Evolutionary conservation across 2,113 vertebrate genomes (phyloP).

Genomic region (Petrocephalus microphthalmus): DNA sequence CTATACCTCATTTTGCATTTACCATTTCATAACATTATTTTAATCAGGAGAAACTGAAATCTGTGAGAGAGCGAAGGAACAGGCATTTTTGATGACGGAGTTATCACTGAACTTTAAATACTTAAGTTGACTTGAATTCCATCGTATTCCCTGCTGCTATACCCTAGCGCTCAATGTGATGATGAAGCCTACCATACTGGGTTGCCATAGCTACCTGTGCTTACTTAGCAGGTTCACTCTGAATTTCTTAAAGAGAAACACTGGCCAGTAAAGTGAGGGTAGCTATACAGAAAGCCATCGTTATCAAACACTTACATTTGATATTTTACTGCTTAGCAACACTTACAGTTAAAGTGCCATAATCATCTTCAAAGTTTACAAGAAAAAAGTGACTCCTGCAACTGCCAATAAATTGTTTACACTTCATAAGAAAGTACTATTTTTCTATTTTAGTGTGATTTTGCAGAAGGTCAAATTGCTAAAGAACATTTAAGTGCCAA

Average conservation of each 20-base stretch:
- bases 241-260: not conserved
- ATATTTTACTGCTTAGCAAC: constrained; percentile 8
- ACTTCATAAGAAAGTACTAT: constrained; percentile 28
- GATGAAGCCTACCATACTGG: not conserved
- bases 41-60: constrained; percentile 4
- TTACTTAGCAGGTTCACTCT: not conserved
- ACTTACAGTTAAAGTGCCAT: constrained; percentile 26
- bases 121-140: constrained; percentile 6
- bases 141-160: not conserved
- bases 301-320: constrained; percentile 6
- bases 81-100: not conserved
- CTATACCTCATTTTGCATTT: constrained; percentile 12
- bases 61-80: not conserved
- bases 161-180: not conserved
- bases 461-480: constrained; percentile 16
- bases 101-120: constrained; percentile 1
- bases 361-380: constrained; percentile 6
- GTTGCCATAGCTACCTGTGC: constrained; percentile 7
- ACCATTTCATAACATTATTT: not conserved
- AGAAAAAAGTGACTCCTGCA: constrained; percentile 29
- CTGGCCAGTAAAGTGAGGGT: not conserved
- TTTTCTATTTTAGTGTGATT: constrained; percentile 21
- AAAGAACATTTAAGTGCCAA: constrained; percentile 53
- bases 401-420: constrained; percentile 50
- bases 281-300: not conserved